Evolutionary conservation across 1,140 invertebrate species (phyloP), one percentile per base, ranked within the genome.

Genomic region (Drosophila pseudoananassae): DNA sequence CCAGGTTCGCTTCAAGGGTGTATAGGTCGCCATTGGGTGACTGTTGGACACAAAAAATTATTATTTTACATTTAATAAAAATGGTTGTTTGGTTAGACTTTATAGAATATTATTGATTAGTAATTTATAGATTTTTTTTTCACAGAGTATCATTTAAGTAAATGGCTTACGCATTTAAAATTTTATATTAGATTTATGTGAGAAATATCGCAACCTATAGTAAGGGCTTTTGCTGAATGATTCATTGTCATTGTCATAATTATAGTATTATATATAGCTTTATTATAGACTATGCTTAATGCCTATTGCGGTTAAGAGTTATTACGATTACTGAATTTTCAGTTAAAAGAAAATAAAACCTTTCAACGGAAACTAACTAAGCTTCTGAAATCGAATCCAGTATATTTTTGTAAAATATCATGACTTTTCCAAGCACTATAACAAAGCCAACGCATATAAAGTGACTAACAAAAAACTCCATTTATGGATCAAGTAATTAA

Each of bases 1-100:
- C 96, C 94, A 98, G 94, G 91, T 98, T 96, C 31, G 94, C 94
- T 91, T 98, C 96, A 90, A 91, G 68, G 51, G 90, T 79, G 38
- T 91, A 91, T 0, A 91, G 76, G 70, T 91, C 90, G 52, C 76
- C 60, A 29, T 90, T 90, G 15, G 77, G 69, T 15, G 61, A 58
- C 84, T 89, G 38, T 5, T 27, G 43, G 15, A 20, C 9, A 10
- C 25, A 27, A 58, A 58, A 68, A 46, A 1, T 10, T 2, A 23
- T 12, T 43, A 43, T 7, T 43, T 43, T 7, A 17, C 15, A 6
- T 15, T 43, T 8, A 14, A 7, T 17, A 43, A 5, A 17, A 27
- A 27, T 6, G 1, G 25, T 20, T 20, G 1, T 4, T 6, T 27
- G 1, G 1, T 6, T 27, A 27, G 25, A 27, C 25, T 27, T 27